Conservation (phyloP, 2,113 vertebrate genomes). For the Melanerpes aurifrons region DNA sequence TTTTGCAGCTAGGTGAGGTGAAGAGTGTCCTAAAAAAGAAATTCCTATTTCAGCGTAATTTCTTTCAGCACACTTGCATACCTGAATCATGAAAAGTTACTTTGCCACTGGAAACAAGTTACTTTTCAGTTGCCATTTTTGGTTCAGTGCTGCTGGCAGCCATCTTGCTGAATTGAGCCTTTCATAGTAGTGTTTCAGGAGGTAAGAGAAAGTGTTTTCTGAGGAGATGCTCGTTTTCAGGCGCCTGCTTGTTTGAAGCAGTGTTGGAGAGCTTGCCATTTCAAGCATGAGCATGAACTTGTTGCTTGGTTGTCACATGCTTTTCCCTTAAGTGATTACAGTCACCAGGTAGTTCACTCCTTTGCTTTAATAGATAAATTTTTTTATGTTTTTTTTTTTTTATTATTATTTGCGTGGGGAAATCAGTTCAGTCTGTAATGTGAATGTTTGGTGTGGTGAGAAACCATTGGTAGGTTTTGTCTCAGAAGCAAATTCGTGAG, state of each 20-base stretch:
- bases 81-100: background rate
- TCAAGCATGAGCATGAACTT: rapidly evolving
- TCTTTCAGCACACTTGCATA: rapidly evolving
- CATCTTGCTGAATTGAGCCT: background rate
- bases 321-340: background rate
- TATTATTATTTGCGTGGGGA: background rate
- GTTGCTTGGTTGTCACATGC: background rate
- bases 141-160: background rate
- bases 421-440: background rate
- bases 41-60: background rate
- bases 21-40: background rate
- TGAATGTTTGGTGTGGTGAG: background rate
- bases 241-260: background rate
- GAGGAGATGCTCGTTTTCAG: background rate
- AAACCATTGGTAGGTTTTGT: background rate
- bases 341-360: background rate
- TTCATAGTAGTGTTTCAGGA: background rate
- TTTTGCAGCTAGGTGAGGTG: background rate
- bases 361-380: background rate
- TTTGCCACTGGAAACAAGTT: background rate
- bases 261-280: background rate
- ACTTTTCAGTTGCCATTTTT: conserved; percentile 1
- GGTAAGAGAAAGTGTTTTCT: background rate
- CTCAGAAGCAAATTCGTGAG: background rate
- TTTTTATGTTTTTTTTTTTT: background rate